Conservation (phyloP, 2,113 vertebrate genomes). For the Mohoua ochrocephala region DNA sequence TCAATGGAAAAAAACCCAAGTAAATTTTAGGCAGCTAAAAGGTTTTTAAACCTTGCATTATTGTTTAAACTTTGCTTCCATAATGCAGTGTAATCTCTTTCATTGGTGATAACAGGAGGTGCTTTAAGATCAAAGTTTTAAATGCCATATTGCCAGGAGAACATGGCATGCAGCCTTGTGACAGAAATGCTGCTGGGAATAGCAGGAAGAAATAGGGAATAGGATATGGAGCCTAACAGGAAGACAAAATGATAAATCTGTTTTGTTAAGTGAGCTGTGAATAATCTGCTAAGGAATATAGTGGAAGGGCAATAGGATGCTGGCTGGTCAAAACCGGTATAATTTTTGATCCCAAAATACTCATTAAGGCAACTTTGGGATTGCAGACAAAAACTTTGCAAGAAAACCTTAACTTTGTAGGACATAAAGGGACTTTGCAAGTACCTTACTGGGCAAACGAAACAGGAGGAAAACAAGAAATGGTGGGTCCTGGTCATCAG, state of each 20-base stretch:
- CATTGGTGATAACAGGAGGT: background rate
- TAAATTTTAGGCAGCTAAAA: background rate
- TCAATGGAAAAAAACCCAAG: background rate
- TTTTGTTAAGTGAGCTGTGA: background rate
- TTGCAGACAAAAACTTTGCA: background rate
- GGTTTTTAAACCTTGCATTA: background rate
- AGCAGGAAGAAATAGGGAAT: background rate
- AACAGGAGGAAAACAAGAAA: background rate
- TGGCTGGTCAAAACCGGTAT: background rate
- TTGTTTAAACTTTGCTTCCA: background rate
- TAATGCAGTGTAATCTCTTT: background rate
- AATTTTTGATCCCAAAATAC: background rate
- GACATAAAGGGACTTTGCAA: background rate
- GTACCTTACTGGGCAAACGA: background rate
- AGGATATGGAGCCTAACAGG: background rate
- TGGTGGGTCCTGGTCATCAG: fast-evolving
- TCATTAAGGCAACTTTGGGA: background rate
- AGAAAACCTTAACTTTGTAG: background rate
- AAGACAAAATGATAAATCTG: background rate
- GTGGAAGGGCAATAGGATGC: background rate
- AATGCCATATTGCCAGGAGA: background rate
- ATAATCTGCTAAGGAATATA: background rate
- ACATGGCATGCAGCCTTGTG: fast-evolving
- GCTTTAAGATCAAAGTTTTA: background rate
- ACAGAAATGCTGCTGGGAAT: background rate